Evolutionary conservation across 2,888 invertebrate genomes (phyloP), one percentile per base, ranked within the genome.

Genomic region (Carterocephalus palaemon): DNA sequence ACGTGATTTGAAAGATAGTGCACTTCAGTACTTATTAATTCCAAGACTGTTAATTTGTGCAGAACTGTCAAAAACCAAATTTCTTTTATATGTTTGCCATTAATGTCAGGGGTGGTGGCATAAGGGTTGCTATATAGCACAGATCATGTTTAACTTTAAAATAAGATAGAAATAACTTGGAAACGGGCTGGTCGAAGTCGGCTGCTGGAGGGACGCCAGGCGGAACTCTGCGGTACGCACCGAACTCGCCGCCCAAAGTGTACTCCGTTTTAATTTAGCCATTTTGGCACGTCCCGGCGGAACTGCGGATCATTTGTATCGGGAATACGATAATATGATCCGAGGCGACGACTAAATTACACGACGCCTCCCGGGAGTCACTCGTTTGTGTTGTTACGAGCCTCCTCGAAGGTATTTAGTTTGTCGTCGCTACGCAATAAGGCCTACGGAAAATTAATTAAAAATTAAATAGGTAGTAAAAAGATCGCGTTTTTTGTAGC

Each of bases 201-300:
- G 65, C 67, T 62, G 12, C 71, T 79, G 78, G 78, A 76, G 54
- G 46, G 49, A 38, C 48, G 77, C 78, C 79, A 78, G 65, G 22
- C 51, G 33, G 12, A 45, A 40, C 16, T 32, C 16, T 31, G 31
- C 23, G 40, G 29, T 31, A 36, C 36, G 29, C 43, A 43, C 23
- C n/a, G 23, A 29, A 31, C 23, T 26, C 36, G 15, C n/a, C 15
- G 52, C 53, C 59, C 62, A 57, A 69, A 72, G 64, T 69, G 67
- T 71, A 75, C 70, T 79, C 63, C 55, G 69, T 76, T 75, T 80
- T 83, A 82, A 84, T 83, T 82, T 75, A 74, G 76, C 75, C 74
- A 83, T 75, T 82, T 80, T 83, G 82, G 82, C 81, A 81, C 75
- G 67, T 70, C 66, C 63, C 67, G 33, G 36, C 73, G 79, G 78